Evolutionary conservation across 2,888 invertebrate species (phyloP).

Genomic region (Cryptocephalus primarius): DNA sequence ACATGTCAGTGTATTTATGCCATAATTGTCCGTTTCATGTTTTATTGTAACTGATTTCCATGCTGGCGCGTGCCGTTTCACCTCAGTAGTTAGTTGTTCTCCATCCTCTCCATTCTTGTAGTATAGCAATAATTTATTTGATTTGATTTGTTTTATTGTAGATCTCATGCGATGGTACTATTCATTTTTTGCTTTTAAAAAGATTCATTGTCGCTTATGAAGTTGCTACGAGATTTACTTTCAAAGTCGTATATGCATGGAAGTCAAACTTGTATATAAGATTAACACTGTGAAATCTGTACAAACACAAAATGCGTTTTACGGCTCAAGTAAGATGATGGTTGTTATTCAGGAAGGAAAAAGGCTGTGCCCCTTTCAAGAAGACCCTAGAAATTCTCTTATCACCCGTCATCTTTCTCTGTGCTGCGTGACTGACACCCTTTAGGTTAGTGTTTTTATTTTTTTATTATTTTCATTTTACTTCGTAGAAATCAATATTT

Average conservation of each 20-base stretch:
- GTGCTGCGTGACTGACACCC: slow-evolving; percentile 48
- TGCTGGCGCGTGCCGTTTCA: slow-evolving; percentile 38
- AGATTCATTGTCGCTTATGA: too few species aligned
- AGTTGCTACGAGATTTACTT: not conserved
- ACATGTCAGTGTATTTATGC: slow-evolving; percentile 2
- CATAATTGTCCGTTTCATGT: too few species aligned
- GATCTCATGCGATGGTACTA: too few species aligned
- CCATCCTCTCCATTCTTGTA: slow-evolving; percentile 6
- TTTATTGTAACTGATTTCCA: slow-evolving; percentile 31
- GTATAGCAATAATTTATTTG: not conserved
- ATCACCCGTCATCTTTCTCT: slow-evolving; percentile 68
- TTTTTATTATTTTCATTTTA: slow-evolving; percentile 12
- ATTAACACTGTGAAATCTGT: too few species aligned
- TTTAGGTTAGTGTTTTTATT: slow-evolving; percentile 37
- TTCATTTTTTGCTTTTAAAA: too few species aligned
- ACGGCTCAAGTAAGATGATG: slow-evolving; percentile 36
- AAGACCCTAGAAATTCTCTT: slow-evolving; percentile 64
- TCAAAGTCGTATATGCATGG: slow-evolving; percentile 23
- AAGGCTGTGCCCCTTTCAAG: slow-evolving; percentile 59
- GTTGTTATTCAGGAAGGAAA: slow-evolving; percentile 47
- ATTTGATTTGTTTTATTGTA: too few species aligned
- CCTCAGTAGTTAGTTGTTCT: slow-evolving; percentile 20
- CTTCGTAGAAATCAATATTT: too few species aligned
- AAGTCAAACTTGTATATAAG: slow-evolving; percentile 19
- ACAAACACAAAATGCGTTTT: too few species aligned